Conservation (phyloP, 2,888 invertebrate genomes). For the Adineta ricciae region DNA sequence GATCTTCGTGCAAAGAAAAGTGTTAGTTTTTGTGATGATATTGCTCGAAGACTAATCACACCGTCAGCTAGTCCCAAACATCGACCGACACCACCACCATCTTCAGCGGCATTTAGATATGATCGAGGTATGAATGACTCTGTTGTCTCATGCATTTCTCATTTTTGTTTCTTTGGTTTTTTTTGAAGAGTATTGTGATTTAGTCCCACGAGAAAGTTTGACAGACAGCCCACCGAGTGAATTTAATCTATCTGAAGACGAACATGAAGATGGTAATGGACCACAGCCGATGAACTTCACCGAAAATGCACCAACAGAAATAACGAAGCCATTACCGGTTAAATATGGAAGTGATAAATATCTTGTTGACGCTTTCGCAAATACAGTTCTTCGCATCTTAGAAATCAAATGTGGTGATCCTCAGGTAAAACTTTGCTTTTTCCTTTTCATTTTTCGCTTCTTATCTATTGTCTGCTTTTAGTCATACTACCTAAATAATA, state of each 20-base stretch:
- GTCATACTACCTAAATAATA: constrained; percentile 18
- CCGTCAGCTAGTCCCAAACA: constrained; percentile 21
- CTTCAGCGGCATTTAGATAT: not conserved
- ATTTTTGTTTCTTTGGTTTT: not conserved
- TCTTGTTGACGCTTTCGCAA: constrained; percentile 8
- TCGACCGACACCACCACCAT: not conserved
- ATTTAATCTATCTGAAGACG: not conserved
- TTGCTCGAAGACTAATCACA: not conserved
- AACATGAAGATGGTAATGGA: not conserved
- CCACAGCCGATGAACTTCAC: not conserved
- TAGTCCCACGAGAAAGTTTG: not conserved
- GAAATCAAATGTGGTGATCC: constrained; percentile 12
- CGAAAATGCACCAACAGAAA: not conserved
- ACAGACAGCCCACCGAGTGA: constrained; percentile 17
- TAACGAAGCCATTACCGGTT: not conserved
- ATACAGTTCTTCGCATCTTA: not conserved
- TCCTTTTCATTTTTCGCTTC: not conserved
- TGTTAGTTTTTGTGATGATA: constrained; percentile 16
- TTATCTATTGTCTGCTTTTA: not conserved
- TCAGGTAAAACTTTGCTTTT: too few species aligned
- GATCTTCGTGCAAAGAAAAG: constrained; percentile 11
- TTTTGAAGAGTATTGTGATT: not conserved
- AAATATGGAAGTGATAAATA: not conserved
- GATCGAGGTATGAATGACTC: not conserved
- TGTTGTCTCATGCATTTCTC: not conserved